Base-by-base conservation (phyloP, 2,113 vertebrate species). In the Sander vitreus region DNA sequence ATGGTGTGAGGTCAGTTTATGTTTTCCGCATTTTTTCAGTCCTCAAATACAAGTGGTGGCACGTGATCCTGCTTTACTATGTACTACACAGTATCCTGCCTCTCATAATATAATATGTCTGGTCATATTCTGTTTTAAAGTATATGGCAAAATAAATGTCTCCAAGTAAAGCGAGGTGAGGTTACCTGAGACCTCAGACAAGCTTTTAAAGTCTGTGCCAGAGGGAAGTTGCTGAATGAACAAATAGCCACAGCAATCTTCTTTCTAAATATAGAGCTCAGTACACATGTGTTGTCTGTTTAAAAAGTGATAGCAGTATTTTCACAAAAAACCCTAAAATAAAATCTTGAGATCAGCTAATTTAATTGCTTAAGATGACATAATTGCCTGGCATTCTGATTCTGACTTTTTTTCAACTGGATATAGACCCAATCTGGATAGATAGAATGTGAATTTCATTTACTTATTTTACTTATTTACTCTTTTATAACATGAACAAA, bases 211-310 rank as follows among this genome's bases (percentile, higher is more conserved):
- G 39, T 33, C 25, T 25, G 54, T 67, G 79, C 76, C 82, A 85
- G 65, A 72, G 69, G 83, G 54, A 83, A 33, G 64, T 83, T 80
- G 55, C 54, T 80, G 75, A 76, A 80, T 74, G 36, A 59, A 85
- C 27, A 78, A 85, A 77, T 71, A 64, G 57, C 48, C 65, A 80
- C 39, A 76, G 88, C 71, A 63, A 72, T 87, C 53, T 70, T 39
- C 48, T 74, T 77, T 73, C 71, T 70, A 75, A 85, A 76, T 67
- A 57, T 47, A 14, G 36, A 15, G 30, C 62, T 74, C 57, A 76
- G 57, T 39, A 53, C 45, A 68, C 72, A 72, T 48, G 75, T 85
- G 67, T 73, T 59, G 48, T 60, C 39, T 66, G 15, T 69, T 64
- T 53, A 51, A 18, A 53, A 59, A 2, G 39, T 60, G 18, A 69